These are phyloP conservation scores for Idaea biselata DNA, from an alignment of 2,888 invertebrate species.

Conservation along the genomic window DNA sequence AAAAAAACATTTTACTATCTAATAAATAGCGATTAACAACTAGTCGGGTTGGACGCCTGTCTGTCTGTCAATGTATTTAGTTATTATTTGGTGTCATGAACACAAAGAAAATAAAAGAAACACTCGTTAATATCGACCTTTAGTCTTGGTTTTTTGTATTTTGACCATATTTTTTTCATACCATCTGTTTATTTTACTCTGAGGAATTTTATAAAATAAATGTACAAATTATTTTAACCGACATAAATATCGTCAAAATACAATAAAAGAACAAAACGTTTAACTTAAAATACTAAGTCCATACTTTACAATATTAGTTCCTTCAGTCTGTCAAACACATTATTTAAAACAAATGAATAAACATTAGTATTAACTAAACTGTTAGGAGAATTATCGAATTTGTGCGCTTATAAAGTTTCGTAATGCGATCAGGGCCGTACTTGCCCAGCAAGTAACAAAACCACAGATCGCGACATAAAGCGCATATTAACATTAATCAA, in stretches of 20 bases:
- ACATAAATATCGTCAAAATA: slow-evolving; percentile 14
- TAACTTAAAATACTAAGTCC: slow-evolving; percentile 24
- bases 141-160: not conserved
- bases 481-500: no score
- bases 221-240: not conserved
- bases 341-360: slow-evolving; percentile 22
- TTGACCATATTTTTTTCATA: not conserved
- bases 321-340: slow-evolving; percentile 56
- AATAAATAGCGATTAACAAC: slow-evolving; percentile 57
- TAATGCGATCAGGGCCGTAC: not conserved
- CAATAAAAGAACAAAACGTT: slow-evolving; percentile 11
- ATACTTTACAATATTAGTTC: slow-evolving; percentile 42
- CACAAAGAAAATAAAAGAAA: slow-evolving; percentile 35
- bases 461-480: no score
- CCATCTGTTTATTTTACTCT: no score
- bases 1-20: slow-evolving; percentile 64
- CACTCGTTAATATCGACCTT: slow-evolving; percentile 29
- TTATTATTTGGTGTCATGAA: slow-evolving; percentile 46
- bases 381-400: slow-evolving; percentile 4
- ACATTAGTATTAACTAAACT: slow-evolving; percentile 18
- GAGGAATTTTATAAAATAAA: no score
- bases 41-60: slow-evolving; percentile 30
- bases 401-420: slow-evolving; percentile 18
- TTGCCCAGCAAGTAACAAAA: no score
- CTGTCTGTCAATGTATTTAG: slow-evolving; percentile 25